Evolutionary conservation across 2,888 invertebrate genomes (phyloP).

Genomic region (Epirrita christyi): DNA sequence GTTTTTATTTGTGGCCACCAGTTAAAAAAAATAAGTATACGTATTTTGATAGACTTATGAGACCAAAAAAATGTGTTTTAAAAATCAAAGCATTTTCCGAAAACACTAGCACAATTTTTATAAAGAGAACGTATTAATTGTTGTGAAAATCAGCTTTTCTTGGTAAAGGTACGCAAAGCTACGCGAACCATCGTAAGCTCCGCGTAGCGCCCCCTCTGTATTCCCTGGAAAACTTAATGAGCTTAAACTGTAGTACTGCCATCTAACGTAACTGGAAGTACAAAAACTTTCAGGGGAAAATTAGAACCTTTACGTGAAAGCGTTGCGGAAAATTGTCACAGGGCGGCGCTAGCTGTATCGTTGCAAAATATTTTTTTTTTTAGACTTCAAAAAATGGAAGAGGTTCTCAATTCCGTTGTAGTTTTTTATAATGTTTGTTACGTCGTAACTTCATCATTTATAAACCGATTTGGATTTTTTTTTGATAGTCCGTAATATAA

Average conservation of each 20-base stretch:
- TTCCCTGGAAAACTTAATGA: constrained; percentile 7
- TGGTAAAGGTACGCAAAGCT: not conserved
- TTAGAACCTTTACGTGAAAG: constrained; percentile 1
- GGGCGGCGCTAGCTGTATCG: constrained; percentile 9
- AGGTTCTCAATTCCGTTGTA: too few species aligned
- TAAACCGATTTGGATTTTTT: too few species aligned
- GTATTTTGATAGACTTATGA: too few species aligned
- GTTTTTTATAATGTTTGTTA: too few species aligned
- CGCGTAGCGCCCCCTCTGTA: constrained; percentile 27
- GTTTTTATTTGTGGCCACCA: too few species aligned
- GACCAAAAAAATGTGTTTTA: too few species aligned
- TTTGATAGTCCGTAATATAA: too few species aligned
- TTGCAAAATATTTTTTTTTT: too few species aligned
- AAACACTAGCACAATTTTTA: constrained; percentile 11
- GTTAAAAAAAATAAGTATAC: too few species aligned
- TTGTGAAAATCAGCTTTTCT: constrained; percentile 7
- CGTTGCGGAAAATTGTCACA: constrained; percentile 7
- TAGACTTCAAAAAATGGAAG: too few species aligned
- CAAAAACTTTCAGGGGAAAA: not conserved
- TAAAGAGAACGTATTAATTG: constrained; percentile 18
- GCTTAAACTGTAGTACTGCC: constrained; percentile 13
- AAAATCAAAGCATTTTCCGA: not conserved
- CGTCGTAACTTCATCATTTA: too few species aligned
- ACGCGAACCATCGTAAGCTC: not conserved
- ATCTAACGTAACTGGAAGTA: constrained; percentile 1